Conservation (phyloP, 1,140 invertebrate species). For the Zaprionus africanus region DNA sequence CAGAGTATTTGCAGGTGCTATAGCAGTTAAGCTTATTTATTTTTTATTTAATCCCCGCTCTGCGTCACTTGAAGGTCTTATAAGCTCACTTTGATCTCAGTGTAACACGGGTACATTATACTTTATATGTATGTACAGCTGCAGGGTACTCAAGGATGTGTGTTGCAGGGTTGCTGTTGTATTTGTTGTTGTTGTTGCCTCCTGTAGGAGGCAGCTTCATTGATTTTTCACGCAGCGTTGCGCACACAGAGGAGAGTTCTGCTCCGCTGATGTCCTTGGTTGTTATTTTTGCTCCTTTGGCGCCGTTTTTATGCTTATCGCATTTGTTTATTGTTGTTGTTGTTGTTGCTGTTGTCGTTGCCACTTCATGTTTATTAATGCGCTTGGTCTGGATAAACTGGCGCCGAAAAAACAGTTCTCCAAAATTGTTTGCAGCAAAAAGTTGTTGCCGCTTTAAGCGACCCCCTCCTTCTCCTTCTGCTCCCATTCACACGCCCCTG, state of each 20-base stretch:
- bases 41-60: neutral
- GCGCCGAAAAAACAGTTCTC: conserved; percentile 31
- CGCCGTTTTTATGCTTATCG: conserved; percentile 23
- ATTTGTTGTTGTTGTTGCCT: conserved; percentile 33
- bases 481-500: neutral
- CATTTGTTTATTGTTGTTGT: conserved; percentile 43
- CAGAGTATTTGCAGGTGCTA: neutral
- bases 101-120: neutral
- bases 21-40: neutral
- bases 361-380: conserved; percentile 47
- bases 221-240: conserved; percentile 73
- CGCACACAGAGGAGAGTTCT: conserved; percentile 28
- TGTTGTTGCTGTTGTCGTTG: conserved; percentile 32
- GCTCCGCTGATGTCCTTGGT: conserved; percentile 58
- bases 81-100: conserved; percentile 1
- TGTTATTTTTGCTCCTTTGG: conserved; percentile 66
- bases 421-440: conserved; percentile 11
- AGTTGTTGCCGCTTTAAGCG: conserved; percentile 23
- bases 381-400: conserved; percentile 32
- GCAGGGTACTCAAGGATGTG: conserved; percentile 18
- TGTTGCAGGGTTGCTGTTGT: conserved; percentile 6
- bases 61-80: neutral
- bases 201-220: conserved; percentile 56
- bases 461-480: neutral
- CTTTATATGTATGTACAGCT: conserved; percentile 2